Evolutionary conservation across 1,140 invertebrate species (phyloP).

Genomic region (Adoxophyes honmai): DNA sequence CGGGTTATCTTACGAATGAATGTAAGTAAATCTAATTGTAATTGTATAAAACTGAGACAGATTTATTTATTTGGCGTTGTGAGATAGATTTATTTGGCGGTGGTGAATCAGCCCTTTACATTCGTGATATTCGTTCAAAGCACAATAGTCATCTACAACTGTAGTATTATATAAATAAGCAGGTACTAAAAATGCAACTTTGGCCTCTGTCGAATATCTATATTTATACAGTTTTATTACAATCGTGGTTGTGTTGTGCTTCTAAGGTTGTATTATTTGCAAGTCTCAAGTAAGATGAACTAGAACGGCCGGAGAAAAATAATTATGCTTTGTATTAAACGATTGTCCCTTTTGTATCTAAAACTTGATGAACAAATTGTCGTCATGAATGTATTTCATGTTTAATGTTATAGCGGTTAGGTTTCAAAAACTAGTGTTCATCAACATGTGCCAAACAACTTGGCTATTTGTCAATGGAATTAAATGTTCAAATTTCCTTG

Average conservation of each 20-base stretch:
- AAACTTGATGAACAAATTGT: neutral
- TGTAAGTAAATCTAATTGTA: too few species aligned
- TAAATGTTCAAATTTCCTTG: neutral
- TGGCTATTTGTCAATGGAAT: conserved; percentile 32
- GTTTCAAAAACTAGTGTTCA: conserved; percentile 40
- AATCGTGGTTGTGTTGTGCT: conserved; percentile 7
- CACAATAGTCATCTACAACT: neutral
- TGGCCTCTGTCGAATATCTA: conserved; percentile 7
- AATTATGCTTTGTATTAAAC: too few species aligned
- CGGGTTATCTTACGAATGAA: too few species aligned
- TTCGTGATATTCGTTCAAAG: neutral
- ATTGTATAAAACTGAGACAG: too few species aligned
- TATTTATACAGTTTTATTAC: conserved; percentile 10
- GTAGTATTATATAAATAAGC: neutral
- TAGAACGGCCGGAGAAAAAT: too few species aligned
- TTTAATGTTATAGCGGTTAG: conserved; percentile 16
- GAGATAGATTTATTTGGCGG: too few species aligned
- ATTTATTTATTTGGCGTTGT: too few species aligned
- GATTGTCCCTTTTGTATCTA: neutral
- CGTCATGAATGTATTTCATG: neutral
- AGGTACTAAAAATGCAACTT: conserved; percentile 6
- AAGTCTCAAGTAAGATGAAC: neutral
- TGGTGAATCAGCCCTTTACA: too few species aligned
- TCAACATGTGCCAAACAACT: conserved; percentile 48
- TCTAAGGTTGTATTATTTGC: conserved; percentile 11